Conservation (phyloP, 2,888 invertebrate species). For the Apodemia duryi region DNA sequence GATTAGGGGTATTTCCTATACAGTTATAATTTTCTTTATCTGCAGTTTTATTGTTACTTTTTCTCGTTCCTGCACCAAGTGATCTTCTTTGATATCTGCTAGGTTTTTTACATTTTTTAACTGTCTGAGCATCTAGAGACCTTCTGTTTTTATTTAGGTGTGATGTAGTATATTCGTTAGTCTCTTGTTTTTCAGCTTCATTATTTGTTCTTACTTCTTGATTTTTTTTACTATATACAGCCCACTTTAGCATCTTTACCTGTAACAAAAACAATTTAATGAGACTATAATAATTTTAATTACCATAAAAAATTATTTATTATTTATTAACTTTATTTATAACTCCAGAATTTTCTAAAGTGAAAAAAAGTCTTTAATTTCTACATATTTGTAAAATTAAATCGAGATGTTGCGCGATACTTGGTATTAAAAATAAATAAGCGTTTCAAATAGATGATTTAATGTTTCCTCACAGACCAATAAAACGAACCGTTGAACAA, state of each 20-base stretch:
- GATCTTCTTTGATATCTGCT: slow-evolving; percentile 70
- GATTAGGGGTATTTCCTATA: no score
- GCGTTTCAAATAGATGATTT: slow-evolving; percentile 21
- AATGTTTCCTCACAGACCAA: slow-evolving; percentile 18
- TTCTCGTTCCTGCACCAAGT: slow-evolving; percentile 57
- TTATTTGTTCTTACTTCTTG: slow-evolving; percentile 49
- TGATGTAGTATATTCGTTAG: slow-evolving; percentile 41
- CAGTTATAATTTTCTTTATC: slow-evolving; percentile 75
- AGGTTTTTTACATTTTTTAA: slow-evolving; percentile 67
- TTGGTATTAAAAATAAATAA: slow-evolving; percentile 19
- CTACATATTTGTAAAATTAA: no score
- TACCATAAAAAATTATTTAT: no score
- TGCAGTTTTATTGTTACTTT: slow-evolving; percentile 50
- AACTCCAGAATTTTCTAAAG: no score
- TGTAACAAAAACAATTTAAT: slow-evolving; percentile 42
- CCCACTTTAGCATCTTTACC: slow-evolving; percentile 82
- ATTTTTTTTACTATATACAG: slow-evolving; percentile 72
- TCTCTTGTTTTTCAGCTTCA: slow-evolving; percentile 42
- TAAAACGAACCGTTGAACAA: slow-evolving; percentile 21
- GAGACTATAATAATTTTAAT: no score
- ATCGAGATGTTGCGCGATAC: not conserved
- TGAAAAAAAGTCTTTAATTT: no score
- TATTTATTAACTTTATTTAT: not conserved
- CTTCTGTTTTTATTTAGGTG: slow-evolving; percentile 49
- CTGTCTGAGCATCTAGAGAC: slow-evolving; percentile 61